phyloP scores from a whole-genome alignment of 2,113 vertebrate genomes.

The Sitta europaea region DNA sequence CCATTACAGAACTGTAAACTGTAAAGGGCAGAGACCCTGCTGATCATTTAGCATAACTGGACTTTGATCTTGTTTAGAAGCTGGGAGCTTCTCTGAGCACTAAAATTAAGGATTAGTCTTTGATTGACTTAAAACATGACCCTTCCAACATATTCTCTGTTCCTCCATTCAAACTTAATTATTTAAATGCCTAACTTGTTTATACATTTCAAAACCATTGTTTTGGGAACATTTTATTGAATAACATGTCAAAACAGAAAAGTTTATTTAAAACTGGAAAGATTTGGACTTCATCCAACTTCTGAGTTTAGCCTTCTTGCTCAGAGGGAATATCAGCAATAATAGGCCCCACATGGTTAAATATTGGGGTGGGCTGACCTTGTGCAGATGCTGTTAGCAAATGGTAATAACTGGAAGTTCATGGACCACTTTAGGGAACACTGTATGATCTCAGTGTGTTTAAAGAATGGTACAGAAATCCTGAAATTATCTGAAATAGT shows the following conservation, averaged over 20 bases:
- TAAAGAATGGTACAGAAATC: background rate
- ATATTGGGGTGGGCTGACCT: background rate
- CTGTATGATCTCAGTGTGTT: background rate
- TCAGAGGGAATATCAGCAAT: background rate
- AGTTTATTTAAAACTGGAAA: constrained; percentile 49
- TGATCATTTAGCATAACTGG: background rate
- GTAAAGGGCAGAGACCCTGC: background rate
- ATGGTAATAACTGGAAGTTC: background rate
- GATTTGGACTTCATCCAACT: constrained; percentile 31
- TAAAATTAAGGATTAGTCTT: background rate
- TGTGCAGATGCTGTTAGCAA: background rate
- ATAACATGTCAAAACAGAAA: constrained; percentile 18
- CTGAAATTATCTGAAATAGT: background rate
- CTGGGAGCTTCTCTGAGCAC: background rate
- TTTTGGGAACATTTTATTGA: constrained; percentile 50
- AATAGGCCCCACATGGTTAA: background rate
- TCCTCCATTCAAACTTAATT: constrained; percentile 19
- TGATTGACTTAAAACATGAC: background rate
- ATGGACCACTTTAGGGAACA: background rate
- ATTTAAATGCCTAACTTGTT: constrained; percentile 36
- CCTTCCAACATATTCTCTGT: background rate
- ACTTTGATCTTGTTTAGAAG: background rate
- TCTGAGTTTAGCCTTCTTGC: background rate
- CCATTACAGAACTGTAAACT: background rate
- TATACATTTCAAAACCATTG: constrained; percentile 15